phyloP scores from a whole-genome alignment of 2,888 invertebrate genomes.

The Drosophila barbarae region DNA sequence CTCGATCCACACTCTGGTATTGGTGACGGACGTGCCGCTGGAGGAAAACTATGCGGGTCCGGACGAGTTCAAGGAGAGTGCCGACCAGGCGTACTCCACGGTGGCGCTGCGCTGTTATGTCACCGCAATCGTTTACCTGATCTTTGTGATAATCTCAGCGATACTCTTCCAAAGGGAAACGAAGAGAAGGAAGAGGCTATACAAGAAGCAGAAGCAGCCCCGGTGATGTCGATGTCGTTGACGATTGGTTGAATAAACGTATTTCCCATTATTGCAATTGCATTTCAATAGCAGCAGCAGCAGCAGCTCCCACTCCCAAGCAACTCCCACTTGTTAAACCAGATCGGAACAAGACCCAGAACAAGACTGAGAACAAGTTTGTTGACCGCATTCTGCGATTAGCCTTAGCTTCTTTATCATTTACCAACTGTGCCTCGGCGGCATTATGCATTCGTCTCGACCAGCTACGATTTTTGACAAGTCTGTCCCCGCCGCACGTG shows the following conservation, averaged over 20 bases:
- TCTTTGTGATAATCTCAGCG: slow-evolving; percentile 16
- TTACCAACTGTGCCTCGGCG: slow-evolving; percentile 28
- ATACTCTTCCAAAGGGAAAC: slow-evolving; percentile 16
- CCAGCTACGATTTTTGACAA: slow-evolving; percentile 64
- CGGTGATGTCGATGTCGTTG: neutral
- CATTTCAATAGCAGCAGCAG: neutral
- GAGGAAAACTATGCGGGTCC: neutral
- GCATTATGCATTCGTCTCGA: slow-evolving; percentile 65
- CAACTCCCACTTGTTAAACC: slow-evolving; percentile 26
- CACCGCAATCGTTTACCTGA: slow-evolving; percentile 32
- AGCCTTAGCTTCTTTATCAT: slow-evolving; percentile 67
- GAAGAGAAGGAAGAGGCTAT: slow-evolving; percentile 9
- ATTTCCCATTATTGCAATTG: slow-evolving; percentile 15
- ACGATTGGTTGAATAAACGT: slow-evolving; percentile 15
- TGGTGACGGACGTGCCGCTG: slow-evolving; percentile 32
- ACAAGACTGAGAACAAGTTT: slow-evolving; percentile 58
- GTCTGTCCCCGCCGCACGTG: slow-evolving; percentile 61
- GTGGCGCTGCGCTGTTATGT: slow-evolving; percentile 46
- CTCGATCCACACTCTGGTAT: slow-evolving; percentile 19
- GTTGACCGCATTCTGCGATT: slow-evolving; percentile 66
- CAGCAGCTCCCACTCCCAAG: slow-evolving; percentile 8
- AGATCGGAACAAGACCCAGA: slow-evolving; percentile 17
- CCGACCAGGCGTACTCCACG: slow-evolving; percentile 18
- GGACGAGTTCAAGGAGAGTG: slow-evolving; percentile 18
- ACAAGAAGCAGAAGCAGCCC: slow-evolving; percentile 13